Conservation (phyloP, 2,113 vertebrate genomes). For the Bos indicus region DNA sequence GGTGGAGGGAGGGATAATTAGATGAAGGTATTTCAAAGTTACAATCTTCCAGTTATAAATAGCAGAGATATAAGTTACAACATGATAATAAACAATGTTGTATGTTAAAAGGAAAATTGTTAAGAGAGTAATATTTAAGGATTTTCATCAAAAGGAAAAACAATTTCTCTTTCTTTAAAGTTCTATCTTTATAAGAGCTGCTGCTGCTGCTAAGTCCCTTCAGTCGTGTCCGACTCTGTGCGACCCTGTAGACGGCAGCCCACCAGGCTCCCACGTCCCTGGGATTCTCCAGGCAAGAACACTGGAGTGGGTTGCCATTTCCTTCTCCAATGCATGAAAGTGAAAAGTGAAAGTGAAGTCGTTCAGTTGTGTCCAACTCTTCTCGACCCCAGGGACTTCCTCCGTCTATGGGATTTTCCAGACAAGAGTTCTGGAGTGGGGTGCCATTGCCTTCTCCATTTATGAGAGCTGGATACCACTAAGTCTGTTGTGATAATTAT, state of each 20-base stretch:
- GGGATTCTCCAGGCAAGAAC: no score
- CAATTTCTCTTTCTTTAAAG: background rate
- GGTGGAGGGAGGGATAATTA: background rate
- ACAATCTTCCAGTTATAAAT: background rate
- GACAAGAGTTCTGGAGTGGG: no score
- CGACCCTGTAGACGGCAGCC: rapidly evolving
- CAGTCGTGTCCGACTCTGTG: no score
- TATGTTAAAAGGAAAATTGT: background rate
- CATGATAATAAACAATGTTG: background rate
- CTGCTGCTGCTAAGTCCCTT: no score
- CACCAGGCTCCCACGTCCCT: rapidly evolving
- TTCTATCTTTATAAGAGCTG: background rate
- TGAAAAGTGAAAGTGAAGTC: no score
- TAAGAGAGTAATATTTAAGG: background rate
- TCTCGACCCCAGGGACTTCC: no score
- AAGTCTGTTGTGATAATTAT: background rate
- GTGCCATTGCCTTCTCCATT: no score
- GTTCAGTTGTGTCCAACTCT: rapidly evolving
- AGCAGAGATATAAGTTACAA: background rate
- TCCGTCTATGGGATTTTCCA: no score
- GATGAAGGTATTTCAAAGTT: background rate
- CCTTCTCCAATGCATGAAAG: no score
- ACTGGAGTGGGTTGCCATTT: no score
- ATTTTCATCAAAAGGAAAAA: background rate
- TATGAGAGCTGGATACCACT: background rate